Evolutionary conservation across 2,797 vertebrate genomes (phyloP), one percentile per base, ranked within the genome.

Genomic region (Borostomias antarcticus): DNA sequence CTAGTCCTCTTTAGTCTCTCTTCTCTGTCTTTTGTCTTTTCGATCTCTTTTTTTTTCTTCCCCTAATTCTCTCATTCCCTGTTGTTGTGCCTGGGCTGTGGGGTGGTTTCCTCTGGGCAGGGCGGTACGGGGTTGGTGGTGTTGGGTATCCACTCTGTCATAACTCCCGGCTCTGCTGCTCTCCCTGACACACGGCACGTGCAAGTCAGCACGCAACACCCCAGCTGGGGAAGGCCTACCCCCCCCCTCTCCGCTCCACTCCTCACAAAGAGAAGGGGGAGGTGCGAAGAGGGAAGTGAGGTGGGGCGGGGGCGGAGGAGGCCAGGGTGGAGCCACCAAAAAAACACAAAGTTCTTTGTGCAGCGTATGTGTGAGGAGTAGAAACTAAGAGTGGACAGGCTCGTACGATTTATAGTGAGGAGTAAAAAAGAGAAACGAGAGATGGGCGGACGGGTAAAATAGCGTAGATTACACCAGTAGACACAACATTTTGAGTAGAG

Each of bases 161-260:
- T 85, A 84, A 77, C 80, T 82, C 79, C 83, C 86, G 86, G 85
- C 58, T 59, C 45, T 52, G 64, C 65, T 63, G 64, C 65, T 63
- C 66, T 54, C 51, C 61, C 81, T 80, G 78, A 78, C 90, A 91
- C 83, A 78, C 32, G 80, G 89, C 92, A 92, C 91, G 89, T 93
- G 92, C 89, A 88, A 89, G 89, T 86, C 85, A 84, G 85, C 91
- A 92, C 83, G 84, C 89, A 89, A 45, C 64, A 57, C 30, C 84
- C 80, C 89, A 91, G 90, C 89, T 90, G 90, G 82, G 83, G 73
- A 68, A 75, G 67, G 67, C 59, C 32, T 40, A 23, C 58, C 50
- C 2, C 19, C 43, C 25, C 59, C 19, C 15, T 62, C 54, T 8
- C n/a, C 43, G 53, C 30, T 51, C 47, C 29, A 29, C 45, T 75